Conservation (phyloP, 1,140 invertebrate genomes). For the Bombus superbus region DNA sequence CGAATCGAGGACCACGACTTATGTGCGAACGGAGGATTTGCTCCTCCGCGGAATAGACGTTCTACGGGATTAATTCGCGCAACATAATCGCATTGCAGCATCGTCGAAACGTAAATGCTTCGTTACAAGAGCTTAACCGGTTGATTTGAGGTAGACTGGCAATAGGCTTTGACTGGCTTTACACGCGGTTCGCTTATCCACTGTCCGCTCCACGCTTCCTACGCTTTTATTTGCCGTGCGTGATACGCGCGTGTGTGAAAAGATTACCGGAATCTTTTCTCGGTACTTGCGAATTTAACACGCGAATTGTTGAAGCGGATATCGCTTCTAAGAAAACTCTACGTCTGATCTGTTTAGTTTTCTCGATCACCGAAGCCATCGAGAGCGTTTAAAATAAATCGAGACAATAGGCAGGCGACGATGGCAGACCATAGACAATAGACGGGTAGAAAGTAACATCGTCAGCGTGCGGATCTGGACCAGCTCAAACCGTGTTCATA, state of each 20-base stretch:
- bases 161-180: constrained; percentile 48
- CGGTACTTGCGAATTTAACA: too few species aligned
- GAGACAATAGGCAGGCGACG: too few species aligned
- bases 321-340: too few species aligned
- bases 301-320: too few species aligned
- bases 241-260: not conserved
- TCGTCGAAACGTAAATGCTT: constrained; percentile 46
- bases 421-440: too few species aligned
- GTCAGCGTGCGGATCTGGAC: too few species aligned
- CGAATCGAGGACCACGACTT: constrained; percentile 3
- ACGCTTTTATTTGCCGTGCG: not conserved
- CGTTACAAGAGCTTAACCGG: constrained; percentile 41
- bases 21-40: constrained; percentile 18
- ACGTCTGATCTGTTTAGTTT: too few species aligned
- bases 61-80: constrained; percentile 41
- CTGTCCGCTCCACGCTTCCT: not conserved
- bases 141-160: constrained; percentile 22
- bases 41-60: constrained; percentile 42
- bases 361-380: too few species aligned
- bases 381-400: too few species aligned
- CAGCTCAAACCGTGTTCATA: too few species aligned
- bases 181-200: not conserved
- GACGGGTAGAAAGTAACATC: too few species aligned
- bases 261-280: not conserved
- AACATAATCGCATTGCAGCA: constrained; percentile 42